These are phyloP conservation scores for Dipodomys merriami DNA, from an alignment of 2,113 vertebrate genomes.

Conservation along the genomic window DNA sequence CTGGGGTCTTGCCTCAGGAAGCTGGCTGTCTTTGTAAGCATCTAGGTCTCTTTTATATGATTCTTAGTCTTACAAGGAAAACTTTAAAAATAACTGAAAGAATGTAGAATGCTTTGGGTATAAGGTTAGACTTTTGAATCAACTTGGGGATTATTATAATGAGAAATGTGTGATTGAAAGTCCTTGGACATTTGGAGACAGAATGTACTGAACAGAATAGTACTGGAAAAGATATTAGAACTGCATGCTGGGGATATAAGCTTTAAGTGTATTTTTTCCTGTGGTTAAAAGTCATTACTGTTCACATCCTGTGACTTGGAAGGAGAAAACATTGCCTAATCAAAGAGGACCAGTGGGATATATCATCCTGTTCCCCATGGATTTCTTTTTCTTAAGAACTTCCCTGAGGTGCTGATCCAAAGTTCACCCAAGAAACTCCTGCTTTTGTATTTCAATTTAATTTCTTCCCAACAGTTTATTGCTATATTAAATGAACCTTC, in stretches of 20 bases:
- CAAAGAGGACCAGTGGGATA: conserved; percentile 7
- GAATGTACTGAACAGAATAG: neutral
- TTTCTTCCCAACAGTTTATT: conserved; percentile 40
- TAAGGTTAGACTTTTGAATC: neutral
- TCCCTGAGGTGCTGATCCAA: neutral
- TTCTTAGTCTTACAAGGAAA: neutral
- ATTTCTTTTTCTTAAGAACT: conserved; percentile 45
- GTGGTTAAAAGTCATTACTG: conserved; percentile 47
- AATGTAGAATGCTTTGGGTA: neutral
- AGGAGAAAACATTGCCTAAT: conserved; percentile 25
- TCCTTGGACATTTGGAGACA: neutral
- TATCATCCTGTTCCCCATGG: neutral
- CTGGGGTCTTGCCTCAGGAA: neutral
- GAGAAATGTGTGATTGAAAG: neutral
- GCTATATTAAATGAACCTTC: neutral
- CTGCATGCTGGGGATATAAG: neutral
- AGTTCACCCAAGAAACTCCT: neutral
- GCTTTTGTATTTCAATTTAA: conserved; percentile 36
- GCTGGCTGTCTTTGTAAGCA: neutral
- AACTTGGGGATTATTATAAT: conserved; percentile 11
- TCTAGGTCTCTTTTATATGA: neutral
- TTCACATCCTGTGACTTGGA: neutral
- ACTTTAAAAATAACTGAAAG: neutral
- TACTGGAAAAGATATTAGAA: conserved; percentile 40
- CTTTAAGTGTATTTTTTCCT: neutral